Evolutionary conservation across 2,113 vertebrate genomes (phyloP).

Genomic region (Apistogramma diplotaenia): DNA sequence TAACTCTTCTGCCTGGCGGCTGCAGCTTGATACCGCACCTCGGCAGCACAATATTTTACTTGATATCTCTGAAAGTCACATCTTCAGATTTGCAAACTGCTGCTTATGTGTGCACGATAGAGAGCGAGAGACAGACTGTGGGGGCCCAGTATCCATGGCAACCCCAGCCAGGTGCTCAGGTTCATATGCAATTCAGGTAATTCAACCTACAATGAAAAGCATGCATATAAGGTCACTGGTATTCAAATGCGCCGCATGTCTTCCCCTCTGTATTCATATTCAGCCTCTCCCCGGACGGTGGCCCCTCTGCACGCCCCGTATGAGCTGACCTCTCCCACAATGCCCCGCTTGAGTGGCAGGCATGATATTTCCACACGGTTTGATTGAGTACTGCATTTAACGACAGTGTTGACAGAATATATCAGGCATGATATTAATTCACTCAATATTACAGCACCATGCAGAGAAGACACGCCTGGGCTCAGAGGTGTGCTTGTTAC

Average conservation of each 20-base stretch:
- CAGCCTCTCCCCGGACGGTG: conserved; percentile 1
- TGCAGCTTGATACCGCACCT: conserved; percentile 43
- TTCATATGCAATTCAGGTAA: conserved; percentile 68
- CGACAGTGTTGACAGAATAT: conserved; percentile 32
- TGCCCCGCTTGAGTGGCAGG: conserved; percentile 54
- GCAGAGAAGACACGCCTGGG: neutral
- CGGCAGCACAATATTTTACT: conserved; percentile 23
- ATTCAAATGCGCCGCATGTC: conserved; percentile 53
- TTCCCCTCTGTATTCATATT: conserved; percentile 3
- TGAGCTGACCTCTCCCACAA: conserved; percentile 37
- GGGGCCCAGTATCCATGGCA: conserved; percentile 71
- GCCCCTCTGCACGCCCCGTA: neutral
- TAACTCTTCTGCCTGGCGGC: conserved; percentile 54
- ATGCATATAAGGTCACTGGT: conserved; percentile 59
- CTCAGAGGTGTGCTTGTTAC: neutral
- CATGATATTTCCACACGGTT: conserved; percentile 51
- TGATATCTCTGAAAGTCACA: conserved; percentile 43
- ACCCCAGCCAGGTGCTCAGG: conserved; percentile 64
- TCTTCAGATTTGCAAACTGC: conserved; percentile 38
- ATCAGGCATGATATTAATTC: conserved; percentile 39
- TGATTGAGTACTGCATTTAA: conserved; percentile 52
- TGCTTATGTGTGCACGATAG: neutral
- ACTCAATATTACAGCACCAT: neutral
- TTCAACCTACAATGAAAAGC: conserved; percentile 53
- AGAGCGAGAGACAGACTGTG: conserved; percentile 24